These are phyloP conservation scores for Heliothis virescens DNA, from an alignment of 1,140 invertebrate species.

Conservation along the genomic window DNA sequence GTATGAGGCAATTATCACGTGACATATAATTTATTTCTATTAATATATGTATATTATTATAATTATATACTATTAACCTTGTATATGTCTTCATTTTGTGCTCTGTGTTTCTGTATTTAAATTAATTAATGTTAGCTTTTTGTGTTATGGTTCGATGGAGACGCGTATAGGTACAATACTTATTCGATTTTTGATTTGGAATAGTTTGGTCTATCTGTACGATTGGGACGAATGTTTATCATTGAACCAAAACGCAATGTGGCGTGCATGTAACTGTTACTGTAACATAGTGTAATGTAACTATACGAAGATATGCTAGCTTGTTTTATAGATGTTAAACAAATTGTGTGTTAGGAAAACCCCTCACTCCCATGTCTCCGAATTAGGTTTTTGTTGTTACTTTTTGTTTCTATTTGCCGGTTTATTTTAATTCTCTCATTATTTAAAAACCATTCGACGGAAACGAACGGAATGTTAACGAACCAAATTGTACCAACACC, in stretches of 20 bases:
- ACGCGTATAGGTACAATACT: conserved; percentile 62
- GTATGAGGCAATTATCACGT: conserved; percentile 85
- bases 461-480: conserved; percentile 30
- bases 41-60: conserved; percentile 66
- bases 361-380: conserved; percentile 76
- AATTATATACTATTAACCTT: conserved; percentile 81
- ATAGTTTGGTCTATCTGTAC: conserved; percentile 54
- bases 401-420: conserved; percentile 63
- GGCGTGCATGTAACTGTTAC: conserved; percentile 83
- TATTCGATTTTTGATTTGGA: conserved; percentile 58
- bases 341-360: conserved; percentile 74
- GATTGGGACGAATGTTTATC: conserved; percentile 69
- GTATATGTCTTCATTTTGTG: conserved; percentile 86
- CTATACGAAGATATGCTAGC: conserved; percentile 79
- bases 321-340: conserved; percentile 84
- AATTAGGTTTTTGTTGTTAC: conserved; percentile 65
- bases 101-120: conserved; percentile 82
- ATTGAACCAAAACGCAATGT: conserved; percentile 85
- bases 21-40: conserved; percentile 84
- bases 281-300: conserved; percentile 83
- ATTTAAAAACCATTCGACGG: conserved; percentile 57
- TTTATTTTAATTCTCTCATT: conserved; percentile 62
- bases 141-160: conserved; percentile 84
- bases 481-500: conserved; percentile 53
- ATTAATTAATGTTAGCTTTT: conserved; percentile 84